These are phyloP conservation scores for Scomber japonicus DNA, from an alignment of 2,113 vertebrate genomes.

Conservation along the genomic window DNA sequence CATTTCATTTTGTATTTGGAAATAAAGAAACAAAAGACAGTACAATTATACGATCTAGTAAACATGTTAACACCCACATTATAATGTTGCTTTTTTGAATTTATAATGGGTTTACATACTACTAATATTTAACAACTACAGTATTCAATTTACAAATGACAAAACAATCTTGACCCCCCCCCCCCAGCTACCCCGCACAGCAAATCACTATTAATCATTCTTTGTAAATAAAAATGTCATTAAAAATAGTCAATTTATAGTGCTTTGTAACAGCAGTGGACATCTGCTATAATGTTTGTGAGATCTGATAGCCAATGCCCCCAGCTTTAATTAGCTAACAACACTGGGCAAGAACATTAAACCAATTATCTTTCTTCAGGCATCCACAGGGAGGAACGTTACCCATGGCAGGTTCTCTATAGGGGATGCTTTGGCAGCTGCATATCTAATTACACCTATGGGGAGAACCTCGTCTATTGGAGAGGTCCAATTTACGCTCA, in stretches of 20 bases:
- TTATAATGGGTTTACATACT: not conserved
- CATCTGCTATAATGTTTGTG: conserved; percentile 56
- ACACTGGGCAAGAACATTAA: conserved; percentile 69
- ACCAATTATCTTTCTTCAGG: conserved; percentile 78
- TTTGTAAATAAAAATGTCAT: conserved; percentile 1
- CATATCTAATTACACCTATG: conserved; percentile 79
- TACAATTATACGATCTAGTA: not conserved
- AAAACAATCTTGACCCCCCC: not conserved
- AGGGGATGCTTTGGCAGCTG: conserved; percentile 75
- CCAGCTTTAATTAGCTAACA: conserved; percentile 75
- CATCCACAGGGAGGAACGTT: conserved; percentile 67
- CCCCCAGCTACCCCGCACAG: not conserved
- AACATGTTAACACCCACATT: not conserved
- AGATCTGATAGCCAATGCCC: conserved; percentile 63
- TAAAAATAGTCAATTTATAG: not conserved
- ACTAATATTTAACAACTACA: not conserved
- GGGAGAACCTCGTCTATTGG: conserved; percentile 70
- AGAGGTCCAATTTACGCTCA: conserved; percentile 64
- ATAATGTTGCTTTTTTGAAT: not conserved
- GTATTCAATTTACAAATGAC: not conserved
- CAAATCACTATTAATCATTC: not conserved
- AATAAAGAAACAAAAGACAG: not conserved
- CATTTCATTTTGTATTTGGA: not conserved
- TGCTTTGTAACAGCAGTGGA: conserved; percentile 28
- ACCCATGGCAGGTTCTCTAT: conserved; percentile 75